A percentile compares a stretch with the other conserved stretches of the same genome.
Conservation (phyloP, 2,888 invertebrate genomes). For the Drosophila flavopinicola region DNA sequence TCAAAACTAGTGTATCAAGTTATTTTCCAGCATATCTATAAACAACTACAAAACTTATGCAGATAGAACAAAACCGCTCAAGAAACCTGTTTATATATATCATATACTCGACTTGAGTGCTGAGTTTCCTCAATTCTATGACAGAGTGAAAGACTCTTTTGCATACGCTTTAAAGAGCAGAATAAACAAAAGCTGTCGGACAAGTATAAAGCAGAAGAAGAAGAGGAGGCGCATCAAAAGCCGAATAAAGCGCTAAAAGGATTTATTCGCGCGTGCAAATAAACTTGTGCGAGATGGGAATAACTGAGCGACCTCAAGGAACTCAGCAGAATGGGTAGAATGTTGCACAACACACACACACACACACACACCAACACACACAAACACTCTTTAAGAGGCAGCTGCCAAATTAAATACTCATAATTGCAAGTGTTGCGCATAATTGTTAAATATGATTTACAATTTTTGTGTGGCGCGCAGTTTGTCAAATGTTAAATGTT, state of each 20-base stretch:
- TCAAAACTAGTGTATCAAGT: no score
- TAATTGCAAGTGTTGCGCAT: slow-evolving; percentile 49
- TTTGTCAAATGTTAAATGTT: slow-evolving; percentile 48
- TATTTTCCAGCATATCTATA: no score
- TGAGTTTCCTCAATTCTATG: not conserved
- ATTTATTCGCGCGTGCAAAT: slow-evolving; percentile 58
- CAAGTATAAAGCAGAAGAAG: no score
- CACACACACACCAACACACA: not conserved
- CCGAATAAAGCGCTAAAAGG: slow-evolving; percentile 74
- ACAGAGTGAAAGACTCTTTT: not conserved
- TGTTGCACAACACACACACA: slow-evolving; percentile 14
- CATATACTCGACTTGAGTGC: not conserved
- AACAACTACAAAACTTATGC: no score
- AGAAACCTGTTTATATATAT: no score
- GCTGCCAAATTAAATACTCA: slow-evolving; percentile 21
- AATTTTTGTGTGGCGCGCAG: slow-evolving; percentile 34
- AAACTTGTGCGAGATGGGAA: not conserved
- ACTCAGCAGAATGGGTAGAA: not conserved
- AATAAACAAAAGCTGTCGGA: slow-evolving; percentile 32
- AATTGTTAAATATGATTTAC: slow-evolving; percentile 76
- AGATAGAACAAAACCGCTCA: no score
- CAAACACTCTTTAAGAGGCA: not conserved
- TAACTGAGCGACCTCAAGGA: slow-evolving; percentile 1
- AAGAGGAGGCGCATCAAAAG: slow-evolving; percentile 56
- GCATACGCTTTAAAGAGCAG: slow-evolving; percentile 3